phyloP scores from a whole-genome alignment of 2,113 vertebrate genomes.

The Platichthys stellatus region DNA sequence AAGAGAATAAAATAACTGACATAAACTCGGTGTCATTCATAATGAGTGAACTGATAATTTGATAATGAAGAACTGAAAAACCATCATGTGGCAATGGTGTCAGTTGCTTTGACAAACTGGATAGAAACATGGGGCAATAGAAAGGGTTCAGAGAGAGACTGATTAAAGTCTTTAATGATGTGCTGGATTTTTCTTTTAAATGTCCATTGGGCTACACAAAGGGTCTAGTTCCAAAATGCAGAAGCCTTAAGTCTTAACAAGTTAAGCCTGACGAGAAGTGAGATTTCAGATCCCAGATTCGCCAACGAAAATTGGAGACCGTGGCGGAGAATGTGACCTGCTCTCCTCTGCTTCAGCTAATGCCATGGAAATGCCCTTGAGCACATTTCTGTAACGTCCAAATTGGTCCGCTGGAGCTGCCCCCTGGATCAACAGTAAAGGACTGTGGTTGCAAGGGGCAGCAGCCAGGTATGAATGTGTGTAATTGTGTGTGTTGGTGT shows the following conservation, averaged over 20 bases:
- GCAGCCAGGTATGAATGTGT: slow-evolving; percentile 60
- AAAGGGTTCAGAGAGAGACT: neutral
- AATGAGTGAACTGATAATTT: too few species aligned
- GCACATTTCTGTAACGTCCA: slow-evolving; percentile 45
- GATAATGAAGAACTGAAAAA: neutral
- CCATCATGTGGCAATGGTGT: neutral
- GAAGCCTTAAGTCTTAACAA: slow-evolving; percentile 32
- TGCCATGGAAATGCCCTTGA: slow-evolving; percentile 59
- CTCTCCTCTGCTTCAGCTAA: slow-evolving; percentile 38
- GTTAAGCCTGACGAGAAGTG: neutral
- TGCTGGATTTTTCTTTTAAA: slow-evolving; percentile 6
- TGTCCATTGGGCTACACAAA: slow-evolving; percentile 33
- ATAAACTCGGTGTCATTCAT: too few species aligned
- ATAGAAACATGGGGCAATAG: neutral
- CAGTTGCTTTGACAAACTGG: neutral
- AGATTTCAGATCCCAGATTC: slow-evolving; percentile 25
- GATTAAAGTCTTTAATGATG: neutral
- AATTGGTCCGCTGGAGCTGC: slow-evolving; percentile 57
- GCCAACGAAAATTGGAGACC: slow-evolving; percentile 50
- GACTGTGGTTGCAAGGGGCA: slow-evolving; percentile 60
- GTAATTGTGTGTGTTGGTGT: slow-evolving; percentile 45
- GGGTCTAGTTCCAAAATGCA: slow-evolving; percentile 16
- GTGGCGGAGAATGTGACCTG: slow-evolving; percentile 33
- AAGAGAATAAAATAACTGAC: too few species aligned
- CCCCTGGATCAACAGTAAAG: slow-evolving; percentile 60